Evolutionary conservation across 2,797 vertebrate genomes (phyloP), one percentile per base, ranked within the genome.

Genomic region (Falco novaeseelandiae): DNA sequence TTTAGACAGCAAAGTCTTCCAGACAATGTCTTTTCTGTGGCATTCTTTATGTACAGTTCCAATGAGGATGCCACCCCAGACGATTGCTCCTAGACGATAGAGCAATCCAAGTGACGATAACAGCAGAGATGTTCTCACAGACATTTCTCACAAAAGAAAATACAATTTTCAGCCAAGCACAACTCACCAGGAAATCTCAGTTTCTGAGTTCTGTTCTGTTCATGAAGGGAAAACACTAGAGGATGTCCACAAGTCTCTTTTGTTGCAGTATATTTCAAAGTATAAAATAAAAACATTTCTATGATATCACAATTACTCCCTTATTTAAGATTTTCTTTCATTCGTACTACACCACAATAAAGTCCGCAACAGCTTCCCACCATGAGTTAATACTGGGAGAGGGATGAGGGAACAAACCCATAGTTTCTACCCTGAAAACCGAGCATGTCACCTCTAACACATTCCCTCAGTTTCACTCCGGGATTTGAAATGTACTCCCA

Each of bases 401-500:
- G n/a, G n/a, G 51, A 59, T 32, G 46, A 92, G 12, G 38, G 42
- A 82, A 90, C 23, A 72, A 95, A 89, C 21, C 22, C 30, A 5
- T 40, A 17, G 48, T 34, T 36, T 26, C 22, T 81, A 48, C 19
- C 93, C 52, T 46, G 30, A 32, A 78, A 65, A 72, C 32, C 30
- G 55, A 44, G 25, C 34, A 79, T 78, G 40, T 51, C 89, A 91
- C 78, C 55, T 84, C 87, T 90, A 89, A 65, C 49, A 44, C 0
- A 0, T 44, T 49, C 93, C 48, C 70, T 66, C 57, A 90, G 1
- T 87, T 93, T 17, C 10, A 54, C 62, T 92, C 58, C 55, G 51
- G 21, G 38, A 93, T 86, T 87, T 81, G 62, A 86, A 92, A 80
- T 42, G 38, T 52, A 90, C 84, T 96, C 77, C 29, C 57, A 81